Evolutionary conservation across 2,113 vertebrate genomes (phyloP), one percentile per base, ranked within the genome.

Genomic region (Anarrhichthys ocellatus): DNA sequence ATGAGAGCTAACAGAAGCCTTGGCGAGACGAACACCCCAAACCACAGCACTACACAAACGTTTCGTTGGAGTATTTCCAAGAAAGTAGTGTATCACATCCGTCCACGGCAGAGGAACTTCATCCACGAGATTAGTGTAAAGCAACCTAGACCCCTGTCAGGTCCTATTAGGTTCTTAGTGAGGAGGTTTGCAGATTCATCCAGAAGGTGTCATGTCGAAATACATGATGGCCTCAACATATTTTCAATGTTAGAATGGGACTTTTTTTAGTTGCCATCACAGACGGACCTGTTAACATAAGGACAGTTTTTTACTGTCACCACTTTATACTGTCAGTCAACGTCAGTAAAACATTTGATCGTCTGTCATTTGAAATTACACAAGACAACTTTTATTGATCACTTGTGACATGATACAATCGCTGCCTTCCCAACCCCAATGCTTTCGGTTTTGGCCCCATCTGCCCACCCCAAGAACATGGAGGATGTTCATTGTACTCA

Each of bases 41-140:
- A 76, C 66, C 34, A n/a, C 73, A 50, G 48, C 24, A 14, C 40
- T 36, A 62, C 75, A 75, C 40, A 50, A 70, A 67, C 72, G 79
- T 54, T 65, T 62, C 14, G 34, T 40, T 68, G 36, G 73, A 77
- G 72, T 87, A 34, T 76, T 82, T 65, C 67, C 17, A 24, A 2
- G 18, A 87, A 85, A 61, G 78, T 67, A 65, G 71, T 29, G 83
- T 9, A 78, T 83, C 80, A 76, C 85, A 84, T 79, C 32, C 52
- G 56, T 80, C 84, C 68, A 3, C 24, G 11, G 78, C 68, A 22
- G 64, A 9, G 72, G 75, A 89, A 83, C 75, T 36, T 87, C 59
- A 89, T 81, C 82, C 71, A 46, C 73, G 5, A 67, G 89, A 90
- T 91, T 89, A 89, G 62, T 83, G 79, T 74, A 77, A 75, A 69